Percentiles rank a stretch among this genome's conserved stretches.
Evolutionary conservation across 2,797 vertebrate species (phyloP).

Genomic region (Danio choprae): DNA sequence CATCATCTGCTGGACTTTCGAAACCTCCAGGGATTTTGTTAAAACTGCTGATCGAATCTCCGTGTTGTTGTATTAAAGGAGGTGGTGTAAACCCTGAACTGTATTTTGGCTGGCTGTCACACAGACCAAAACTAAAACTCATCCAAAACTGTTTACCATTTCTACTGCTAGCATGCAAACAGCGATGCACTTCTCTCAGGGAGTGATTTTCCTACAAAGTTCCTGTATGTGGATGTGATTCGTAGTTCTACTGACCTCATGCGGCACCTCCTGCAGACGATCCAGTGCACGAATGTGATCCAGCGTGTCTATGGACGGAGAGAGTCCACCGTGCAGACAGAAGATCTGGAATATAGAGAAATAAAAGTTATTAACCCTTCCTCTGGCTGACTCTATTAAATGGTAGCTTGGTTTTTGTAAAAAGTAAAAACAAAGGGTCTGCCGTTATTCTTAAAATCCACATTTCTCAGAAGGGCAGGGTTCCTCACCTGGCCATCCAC

Average conservation of each 20-base stretch:
- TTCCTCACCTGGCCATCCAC: conserved; percentile 86
- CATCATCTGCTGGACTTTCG: no score
- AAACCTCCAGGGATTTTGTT: no score
- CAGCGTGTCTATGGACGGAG: conserved; percentile 92
- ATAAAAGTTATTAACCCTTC: not conserved
- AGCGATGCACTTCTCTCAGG: no score
- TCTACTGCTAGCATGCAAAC: no score
- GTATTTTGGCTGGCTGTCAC: no score
- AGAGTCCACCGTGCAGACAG: conserved; percentile 91
- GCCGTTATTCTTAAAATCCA: not conserved
- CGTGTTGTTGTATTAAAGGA: no score
- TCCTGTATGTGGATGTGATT: not conserved
- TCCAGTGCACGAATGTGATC: conserved; percentile 92
- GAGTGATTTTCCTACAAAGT: no score
- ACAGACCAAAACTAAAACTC: no score
- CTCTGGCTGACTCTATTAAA: not conserved
- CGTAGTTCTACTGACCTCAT: conserved; percentile 77
- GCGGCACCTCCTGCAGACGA: conserved; percentile 90
- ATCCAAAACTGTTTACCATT: no score
- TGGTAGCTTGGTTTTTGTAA: not conserved
- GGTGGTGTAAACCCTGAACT: no score
- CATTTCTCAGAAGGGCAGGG: not conserved
- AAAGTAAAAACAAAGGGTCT: not conserved
- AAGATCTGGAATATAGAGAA: conserved; percentile 79
- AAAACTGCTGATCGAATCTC: no score